phyloP scores from a whole-genome alignment of 92 coral and sea anemone genomes.

The Siderastrea siderea region DNA sequence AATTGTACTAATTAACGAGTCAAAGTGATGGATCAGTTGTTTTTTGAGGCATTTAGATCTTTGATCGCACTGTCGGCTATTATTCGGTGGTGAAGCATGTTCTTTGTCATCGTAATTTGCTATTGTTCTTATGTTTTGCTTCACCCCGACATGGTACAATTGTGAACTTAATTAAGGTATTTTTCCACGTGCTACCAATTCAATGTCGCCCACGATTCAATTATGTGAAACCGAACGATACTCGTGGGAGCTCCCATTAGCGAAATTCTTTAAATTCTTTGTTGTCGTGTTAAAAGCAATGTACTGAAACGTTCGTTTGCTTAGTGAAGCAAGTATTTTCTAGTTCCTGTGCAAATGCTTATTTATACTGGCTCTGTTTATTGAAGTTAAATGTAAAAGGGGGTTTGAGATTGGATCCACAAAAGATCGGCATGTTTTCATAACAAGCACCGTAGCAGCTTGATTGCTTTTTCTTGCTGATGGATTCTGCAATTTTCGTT shows the following conservation, averaged over 20 bases:
- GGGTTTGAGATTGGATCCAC: background rate
- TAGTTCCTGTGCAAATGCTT: background rate
- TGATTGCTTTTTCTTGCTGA: slow-evolving; percentile 1
- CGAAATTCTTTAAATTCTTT: background rate
- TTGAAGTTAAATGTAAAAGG: background rate
- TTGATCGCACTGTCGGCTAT: background rate
- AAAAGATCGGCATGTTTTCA: slow-evolving; percentile 7
- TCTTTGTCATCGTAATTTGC: background rate
- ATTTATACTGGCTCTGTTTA: background rate
- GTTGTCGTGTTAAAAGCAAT: background rate
- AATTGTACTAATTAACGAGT: background rate
- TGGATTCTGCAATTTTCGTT: background rate
- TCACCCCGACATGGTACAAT: background rate
- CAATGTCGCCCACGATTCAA: slow-evolving; percentile 13
- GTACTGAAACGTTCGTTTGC: background rate
- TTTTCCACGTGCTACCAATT: slow-evolving; percentile 34
- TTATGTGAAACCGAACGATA: background rate
- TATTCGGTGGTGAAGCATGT: background rate
- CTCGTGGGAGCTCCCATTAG: slow-evolving; percentile 16
- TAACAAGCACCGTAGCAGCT: background rate
- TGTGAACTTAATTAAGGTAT: slow-evolving; percentile 10
- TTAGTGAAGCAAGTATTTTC: background rate
- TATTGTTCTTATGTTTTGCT: slow-evolving; percentile 13
- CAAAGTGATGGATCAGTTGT: background rate
- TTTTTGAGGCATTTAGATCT: background rate